Base-by-base conservation (phyloP, 2,888 invertebrate genomes). In the Idaea straminata region DNA sequence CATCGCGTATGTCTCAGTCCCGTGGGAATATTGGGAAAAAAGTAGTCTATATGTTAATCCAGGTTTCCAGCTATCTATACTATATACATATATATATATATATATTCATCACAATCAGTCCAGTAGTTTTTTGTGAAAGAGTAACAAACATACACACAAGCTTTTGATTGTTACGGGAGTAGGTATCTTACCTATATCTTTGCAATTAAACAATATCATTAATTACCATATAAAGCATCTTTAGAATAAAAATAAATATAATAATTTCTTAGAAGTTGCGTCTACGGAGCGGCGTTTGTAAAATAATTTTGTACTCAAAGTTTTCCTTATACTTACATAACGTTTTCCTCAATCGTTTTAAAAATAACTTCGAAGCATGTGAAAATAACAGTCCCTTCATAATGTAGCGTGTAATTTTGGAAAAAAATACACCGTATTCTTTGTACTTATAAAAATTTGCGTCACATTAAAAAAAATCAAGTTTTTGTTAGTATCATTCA, bases 311-410 rank as follows among this genome's bases (percentile, higher is more conserved):
- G 10, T 65, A 61, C 7, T 47, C 25, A 36, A 13, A 47, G 62
- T 58, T 38, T 35, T 15, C 35, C 61, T 57, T 64, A 16, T 61
- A 47, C 47, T 10, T 47, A 47, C 47, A 4, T 47, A 10, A 47
- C 47, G 47, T 68, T 71, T 67, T 71, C 71, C 71, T 64, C 61
- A 63, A 47, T 13, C 47, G 6, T 47, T 13, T 7, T 7, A 7
- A 47, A 47, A 47, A 4, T 7, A 7, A 36, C 36, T 36, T 7
- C 25, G 25, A 47, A 47, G 13, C 47, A 6, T 47, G 47, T 47
- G 13, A 4, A 47, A 47, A 47, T 47, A 47, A 47, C 47, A 13
- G 47, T 10, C 10, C 13, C 47, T 47, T 3, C 5, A 25, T 25
- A 25, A 25, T 25, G 3, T 25, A 47, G 3, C 10, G 1, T 25